Evolutionary conservation across 2,797 vertebrate genomes (phyloP).

Genomic region (Danio aesculapii): DNA sequence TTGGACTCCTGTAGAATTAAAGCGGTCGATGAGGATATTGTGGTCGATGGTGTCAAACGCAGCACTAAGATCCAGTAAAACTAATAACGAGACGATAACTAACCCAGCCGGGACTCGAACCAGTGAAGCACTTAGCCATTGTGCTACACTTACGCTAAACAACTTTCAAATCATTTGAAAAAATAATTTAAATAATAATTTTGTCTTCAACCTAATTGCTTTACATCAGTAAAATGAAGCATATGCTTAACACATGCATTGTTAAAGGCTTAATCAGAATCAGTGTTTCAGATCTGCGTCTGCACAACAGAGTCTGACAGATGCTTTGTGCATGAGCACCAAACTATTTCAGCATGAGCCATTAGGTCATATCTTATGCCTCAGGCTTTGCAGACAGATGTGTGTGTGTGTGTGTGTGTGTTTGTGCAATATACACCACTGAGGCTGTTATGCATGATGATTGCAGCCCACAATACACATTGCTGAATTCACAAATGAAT

Average conservation of each 20-base stretch:
- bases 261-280: slow-evolving; percentile 68
- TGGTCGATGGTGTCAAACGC: too few relatives aligned
- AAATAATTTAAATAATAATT: too few relatives aligned
- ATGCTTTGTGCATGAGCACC: slow-evolving; percentile 78
- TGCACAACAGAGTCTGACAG: slow-evolving; percentile 66
- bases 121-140: too few relatives aligned
- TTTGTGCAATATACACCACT: slow-evolving; percentile 59
- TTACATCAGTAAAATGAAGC: slow-evolving; percentile 43
- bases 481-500: slow-evolving; percentile 56
- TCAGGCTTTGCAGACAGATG: slow-evolving; percentile 78
- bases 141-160: too few relatives aligned
- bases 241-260: slow-evolving; percentile 74
- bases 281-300: slow-evolving; percentile 64
- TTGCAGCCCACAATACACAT: slow-evolving; percentile 49
- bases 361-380: slow-evolving; percentile 80
- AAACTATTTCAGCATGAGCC: slow-evolving; percentile 75
- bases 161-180: too few relatives aligned
- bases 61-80: too few relatives aligned
- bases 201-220: too few relatives aligned
- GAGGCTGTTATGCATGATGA: slow-evolving; percentile 69
- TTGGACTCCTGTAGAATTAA: too few relatives aligned
- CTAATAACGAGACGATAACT: too few relatives aligned
- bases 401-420: slow-evolving; percentile 66
- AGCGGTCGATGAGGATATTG: too few relatives aligned
- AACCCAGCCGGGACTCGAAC: too few relatives aligned